phyloP scores from a whole-genome alignment of 1,140 invertebrate species.

The Gonioctena quinquepunctata region DNA sequence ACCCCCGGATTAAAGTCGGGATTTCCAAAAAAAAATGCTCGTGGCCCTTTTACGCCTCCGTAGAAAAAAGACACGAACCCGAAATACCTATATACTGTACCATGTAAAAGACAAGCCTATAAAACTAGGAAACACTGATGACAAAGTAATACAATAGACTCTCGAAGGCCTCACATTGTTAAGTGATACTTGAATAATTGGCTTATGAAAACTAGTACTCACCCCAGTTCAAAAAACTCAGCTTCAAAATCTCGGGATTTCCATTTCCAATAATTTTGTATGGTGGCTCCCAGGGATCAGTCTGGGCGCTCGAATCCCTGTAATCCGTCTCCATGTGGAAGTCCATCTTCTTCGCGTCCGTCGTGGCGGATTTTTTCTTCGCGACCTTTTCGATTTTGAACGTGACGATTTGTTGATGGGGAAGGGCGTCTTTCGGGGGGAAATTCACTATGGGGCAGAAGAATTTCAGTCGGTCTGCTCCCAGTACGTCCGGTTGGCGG shows the following conservation, averaged over 20 bases:
- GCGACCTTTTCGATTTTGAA: slow-evolving; percentile 32
- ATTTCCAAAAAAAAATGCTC: no score
- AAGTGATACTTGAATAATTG: no score
- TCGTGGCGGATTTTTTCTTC: not conserved
- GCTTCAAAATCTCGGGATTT: slow-evolving; percentile 64
- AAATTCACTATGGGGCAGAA: slow-evolving; percentile 34
- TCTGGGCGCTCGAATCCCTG: slow-evolving; percentile 78
- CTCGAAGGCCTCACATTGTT: no score
- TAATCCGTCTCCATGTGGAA: slow-evolving; percentile 66
- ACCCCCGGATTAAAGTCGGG: no score
- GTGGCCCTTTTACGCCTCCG: no score
- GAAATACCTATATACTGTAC: no score
- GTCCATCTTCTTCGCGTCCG: slow-evolving; percentile 20
- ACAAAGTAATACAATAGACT: no score
- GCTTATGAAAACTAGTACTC: no score
- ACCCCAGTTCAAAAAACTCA: slow-evolving; percentile 68
- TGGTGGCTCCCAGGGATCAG: slow-evolving; percentile 72
- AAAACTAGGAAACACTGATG: no score
- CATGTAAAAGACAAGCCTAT: no score
- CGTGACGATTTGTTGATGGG: slow-evolving; percentile 11
- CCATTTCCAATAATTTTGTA: slow-evolving; percentile 59
- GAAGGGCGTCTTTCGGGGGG: slow-evolving; percentile 31
- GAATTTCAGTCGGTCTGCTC: slow-evolving; percentile 34
- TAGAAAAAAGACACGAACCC: no score
- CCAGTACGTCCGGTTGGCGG: slow-evolving; percentile 19